A percentile compares a stretch with the other conserved stretches of the same genome.
Evolutionary conservation across 2,113 vertebrate genomes (phyloP).

Genomic region (Phaetusa simplex): DNA sequence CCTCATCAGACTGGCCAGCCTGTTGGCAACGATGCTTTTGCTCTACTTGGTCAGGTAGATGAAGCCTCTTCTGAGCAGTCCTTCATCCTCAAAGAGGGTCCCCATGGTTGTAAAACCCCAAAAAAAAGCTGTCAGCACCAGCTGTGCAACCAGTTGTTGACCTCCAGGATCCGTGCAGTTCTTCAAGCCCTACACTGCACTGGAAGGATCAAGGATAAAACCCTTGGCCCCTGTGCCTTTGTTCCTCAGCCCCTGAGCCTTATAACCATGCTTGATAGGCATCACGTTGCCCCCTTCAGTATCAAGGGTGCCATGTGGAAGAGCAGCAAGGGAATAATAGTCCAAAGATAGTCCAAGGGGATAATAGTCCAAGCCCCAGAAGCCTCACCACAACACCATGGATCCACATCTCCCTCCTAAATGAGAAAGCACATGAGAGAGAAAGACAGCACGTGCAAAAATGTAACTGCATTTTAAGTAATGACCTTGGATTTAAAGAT

Average conservation of each 20-base stretch:
- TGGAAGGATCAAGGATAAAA: background rate
- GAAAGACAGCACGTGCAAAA: background rate
- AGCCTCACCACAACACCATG: background rate
- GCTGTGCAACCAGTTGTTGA: background rate
- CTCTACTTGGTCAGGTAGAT: background rate
- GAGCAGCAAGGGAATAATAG: background rate
- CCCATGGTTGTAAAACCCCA: background rate
- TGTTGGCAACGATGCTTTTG: background rate
- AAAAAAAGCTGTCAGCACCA: background rate
- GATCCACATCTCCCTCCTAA: background rate
- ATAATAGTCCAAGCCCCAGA: background rate
- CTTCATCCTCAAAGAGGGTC: background rate
- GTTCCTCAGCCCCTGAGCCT: background rate
- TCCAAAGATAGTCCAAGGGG: background rate
- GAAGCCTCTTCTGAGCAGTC: background rate
- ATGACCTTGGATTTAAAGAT: background rate
- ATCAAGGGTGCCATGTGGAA: background rate
- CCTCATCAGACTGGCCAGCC: background rate
- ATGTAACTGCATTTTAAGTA: background rate
- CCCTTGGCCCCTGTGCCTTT: background rate
- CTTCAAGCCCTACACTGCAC: background rate
- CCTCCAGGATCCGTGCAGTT: background rate
- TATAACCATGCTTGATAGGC: background rate
- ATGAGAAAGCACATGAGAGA: background rate
- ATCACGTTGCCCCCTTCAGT: background rate